Evolutionary conservation across 2,888 invertebrate genomes (phyloP), one percentile per base, ranked within the genome.

Genomic region (Uloborus plumipes): DNA sequence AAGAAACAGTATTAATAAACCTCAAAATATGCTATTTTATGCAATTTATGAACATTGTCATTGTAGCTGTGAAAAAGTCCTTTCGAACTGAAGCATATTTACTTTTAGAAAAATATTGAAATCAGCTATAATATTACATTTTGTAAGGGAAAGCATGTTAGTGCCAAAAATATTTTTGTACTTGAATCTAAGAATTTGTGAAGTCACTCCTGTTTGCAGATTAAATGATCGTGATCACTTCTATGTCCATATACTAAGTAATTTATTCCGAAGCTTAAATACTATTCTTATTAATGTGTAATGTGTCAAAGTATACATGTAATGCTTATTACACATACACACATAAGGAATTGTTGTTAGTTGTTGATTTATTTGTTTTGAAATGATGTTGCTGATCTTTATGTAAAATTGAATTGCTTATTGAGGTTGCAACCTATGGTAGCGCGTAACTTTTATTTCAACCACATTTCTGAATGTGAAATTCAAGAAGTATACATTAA

Each of bases 351-450:
- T 64, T 31, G 66, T 31, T 70, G 16, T 65, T 78, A 39, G 49
- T 39, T 65, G 49, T 20, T 65, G 20, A 50, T 20, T 65, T 72
- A 65, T 72, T 72, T 58, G 61, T 53, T 67, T 72, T 66, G 53
- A 53, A 67, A 15, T 22, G 39, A 51, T 31, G 20, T 62, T 64
- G 61, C 67, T 72, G 79, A 79, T 73, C 31, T 66, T 53, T 73
- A 67, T 72, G 71, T 79, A 49, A 67, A 67, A 67, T 20, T 22
- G 66, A 66, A 79, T 73, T 66, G 51, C 61, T 66, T 79, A 66
- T 79, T 62, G 47, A 61, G 58, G 71, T 71, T 72, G 71, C 31
- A 22, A 73, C 72, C 55, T 72, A 67, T 79, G 72, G 72, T 79
- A 66, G 78, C 71, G 59, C 65, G 31, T 78, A 59, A 18, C 49